A percentile compares a stretch with the other conserved stretches of the same genome.
Evolutionary conservation across 2,888 invertebrate genomes (phyloP).

Genomic region (Ormyrus nitidulus): DNA sequence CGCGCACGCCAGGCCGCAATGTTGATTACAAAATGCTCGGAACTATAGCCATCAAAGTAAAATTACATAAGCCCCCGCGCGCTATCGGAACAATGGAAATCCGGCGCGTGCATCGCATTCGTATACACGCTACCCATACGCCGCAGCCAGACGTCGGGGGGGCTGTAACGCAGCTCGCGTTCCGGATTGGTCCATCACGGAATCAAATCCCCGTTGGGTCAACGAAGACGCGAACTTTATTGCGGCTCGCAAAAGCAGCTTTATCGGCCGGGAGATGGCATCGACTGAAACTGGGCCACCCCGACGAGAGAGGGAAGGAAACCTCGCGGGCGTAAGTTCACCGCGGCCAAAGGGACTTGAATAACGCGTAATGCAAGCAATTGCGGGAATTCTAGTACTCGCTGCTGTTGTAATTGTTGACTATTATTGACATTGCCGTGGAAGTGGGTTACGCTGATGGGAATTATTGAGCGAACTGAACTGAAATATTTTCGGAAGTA

Average conservation of each 20-base stretch:
- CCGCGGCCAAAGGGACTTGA: slow-evolving; percentile 3
- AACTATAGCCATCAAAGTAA: neutral
- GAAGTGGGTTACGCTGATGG: slow-evolving; percentile 17
- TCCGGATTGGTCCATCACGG: neutral
- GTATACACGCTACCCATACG: neutral
- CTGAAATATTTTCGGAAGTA: no score
- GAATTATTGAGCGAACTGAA: neutral
- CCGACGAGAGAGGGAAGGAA: no score
- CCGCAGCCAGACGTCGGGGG: neutral
- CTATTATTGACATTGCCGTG: slow-evolving; percentile 16
- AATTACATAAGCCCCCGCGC: neutral
- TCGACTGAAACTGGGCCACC: slow-evolving; percentile 17
- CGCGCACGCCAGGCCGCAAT: neutral
- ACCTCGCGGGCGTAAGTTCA: neutral
- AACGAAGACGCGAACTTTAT: neutral
- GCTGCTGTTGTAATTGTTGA: slow-evolving; percentile 14
- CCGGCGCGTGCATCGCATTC: neutral
- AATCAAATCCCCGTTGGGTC: neutral
- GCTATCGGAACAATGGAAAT: neutral
- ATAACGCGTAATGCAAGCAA: slow-evolving; percentile 20
- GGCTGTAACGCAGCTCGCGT: neutral
- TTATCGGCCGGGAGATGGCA: slow-evolving; percentile 1
- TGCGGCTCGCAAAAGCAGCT: slow-evolving; percentile 11
- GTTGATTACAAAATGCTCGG: slow-evolving; percentile 4
- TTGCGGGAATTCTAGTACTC: slow-evolving; percentile 10